Percentiles rank a stretch among this genome's conserved stretches.
Evolutionary conservation across 2,113 vertebrate species (phyloP).

Genomic region (Ptilorrhoa leucosticta): DNA sequence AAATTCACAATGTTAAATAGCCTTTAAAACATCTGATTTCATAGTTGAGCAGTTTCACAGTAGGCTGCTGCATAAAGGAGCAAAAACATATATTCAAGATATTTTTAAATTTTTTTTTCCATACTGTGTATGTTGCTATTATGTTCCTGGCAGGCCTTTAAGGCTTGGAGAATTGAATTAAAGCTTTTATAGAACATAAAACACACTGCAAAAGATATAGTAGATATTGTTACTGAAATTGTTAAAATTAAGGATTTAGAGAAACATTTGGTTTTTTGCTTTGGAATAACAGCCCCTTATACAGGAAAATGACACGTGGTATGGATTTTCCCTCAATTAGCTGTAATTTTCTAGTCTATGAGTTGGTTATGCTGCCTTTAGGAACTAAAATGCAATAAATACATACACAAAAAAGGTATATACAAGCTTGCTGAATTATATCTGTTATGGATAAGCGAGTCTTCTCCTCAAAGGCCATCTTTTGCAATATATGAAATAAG

Average conservation of each 20-base stretch:
- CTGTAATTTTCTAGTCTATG: neutral
- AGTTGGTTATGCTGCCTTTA: neutral
- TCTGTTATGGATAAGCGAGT: neutral
- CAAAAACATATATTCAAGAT: neutral
- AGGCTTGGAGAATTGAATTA: neutral
- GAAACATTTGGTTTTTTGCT: neutral
- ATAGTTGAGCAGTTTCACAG: neutral
- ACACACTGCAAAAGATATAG: neutral
- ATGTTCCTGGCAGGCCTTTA: neutral
- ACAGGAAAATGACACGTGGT: neutral
- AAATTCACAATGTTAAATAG: slow-evolving; percentile 1
- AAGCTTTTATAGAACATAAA: neutral
- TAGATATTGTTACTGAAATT: neutral
- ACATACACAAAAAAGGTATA: neutral
- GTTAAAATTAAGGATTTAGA: neutral
- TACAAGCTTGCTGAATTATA: neutral
- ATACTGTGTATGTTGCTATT: neutral
- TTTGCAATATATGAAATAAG: neutral
- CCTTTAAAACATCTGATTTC: slow-evolving; percentile 41
- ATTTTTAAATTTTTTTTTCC: neutral
- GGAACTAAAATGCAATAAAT: neutral
- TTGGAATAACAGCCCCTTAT: neutral
- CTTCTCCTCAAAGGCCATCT: neutral
- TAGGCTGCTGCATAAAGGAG: neutral
- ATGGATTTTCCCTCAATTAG: neutral